Conservation (phyloP, 2,797 vertebrate genomes). For the Cyclopterus lumpus region DNA sequence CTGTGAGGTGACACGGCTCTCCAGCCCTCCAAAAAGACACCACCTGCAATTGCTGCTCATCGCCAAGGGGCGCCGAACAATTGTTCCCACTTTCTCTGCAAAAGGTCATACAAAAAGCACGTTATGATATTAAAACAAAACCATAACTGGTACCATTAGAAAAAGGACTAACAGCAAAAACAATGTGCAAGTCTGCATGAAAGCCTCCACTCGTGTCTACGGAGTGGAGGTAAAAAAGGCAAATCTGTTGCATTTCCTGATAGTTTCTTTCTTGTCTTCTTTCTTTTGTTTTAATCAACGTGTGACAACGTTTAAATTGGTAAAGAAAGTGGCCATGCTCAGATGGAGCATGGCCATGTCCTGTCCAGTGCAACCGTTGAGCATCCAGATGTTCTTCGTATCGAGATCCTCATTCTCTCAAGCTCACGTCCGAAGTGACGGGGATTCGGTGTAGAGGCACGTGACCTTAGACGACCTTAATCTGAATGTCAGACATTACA, state of each 20-base stretch:
- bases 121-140: conserved; percentile 33
- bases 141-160: conserved; percentile 32
- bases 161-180: conserved; percentile 33
- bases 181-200: conserved; percentile 73
- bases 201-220: conserved; percentile 39
- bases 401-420: background rate
- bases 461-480: conserved; percentile 8
- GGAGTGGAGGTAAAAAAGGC: conserved; percentile 58
- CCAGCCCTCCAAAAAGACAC: background rate
- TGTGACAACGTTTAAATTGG: conserved; percentile 22
- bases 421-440: conserved; percentile 13
- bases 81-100: conserved; percentile 48
- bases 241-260: conserved; percentile 53
- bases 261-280: background rate
- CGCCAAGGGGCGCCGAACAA: conserved; percentile 17
- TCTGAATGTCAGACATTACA: conserved; percentile 37
- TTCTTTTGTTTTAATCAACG: conserved; percentile 18
- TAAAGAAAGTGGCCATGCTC: conserved; percentile 22
- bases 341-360: conserved; percentile 29
- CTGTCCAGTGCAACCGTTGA: conserved; percentile 47
- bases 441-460: conserved; percentile 47
- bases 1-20: background rate
- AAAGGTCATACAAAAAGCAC: conserved; percentile 33
- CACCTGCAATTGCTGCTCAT: background rate
- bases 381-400: conserved; percentile 24